These are phyloP conservation scores for Rhagoletis pomonella DNA, from an alignment of 1,140 invertebrate species.

Conservation along the genomic window DNA sequence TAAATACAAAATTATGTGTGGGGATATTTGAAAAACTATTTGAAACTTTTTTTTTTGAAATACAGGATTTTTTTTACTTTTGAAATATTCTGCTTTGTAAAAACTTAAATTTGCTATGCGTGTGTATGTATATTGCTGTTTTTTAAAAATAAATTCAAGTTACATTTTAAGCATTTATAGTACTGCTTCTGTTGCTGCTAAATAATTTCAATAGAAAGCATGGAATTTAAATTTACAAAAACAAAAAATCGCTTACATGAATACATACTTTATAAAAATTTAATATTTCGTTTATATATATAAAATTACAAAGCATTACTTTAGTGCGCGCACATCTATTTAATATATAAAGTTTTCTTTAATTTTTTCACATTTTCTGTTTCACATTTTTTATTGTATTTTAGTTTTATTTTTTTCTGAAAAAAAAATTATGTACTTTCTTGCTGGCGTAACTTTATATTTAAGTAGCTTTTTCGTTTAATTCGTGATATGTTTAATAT, in stretches of 20 bases:
- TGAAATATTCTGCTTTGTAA: background rate
- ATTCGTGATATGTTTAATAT: constrained; percentile 7
- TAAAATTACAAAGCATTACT: constrained; percentile 50
- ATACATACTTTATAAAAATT: constrained; percentile 1
- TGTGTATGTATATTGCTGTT: background rate
- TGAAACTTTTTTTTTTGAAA: too few species aligned
- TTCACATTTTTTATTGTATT: background rate
- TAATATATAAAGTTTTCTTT: background rate
- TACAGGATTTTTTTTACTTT: background rate
- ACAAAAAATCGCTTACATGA: background rate
- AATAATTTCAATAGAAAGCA: background rate
- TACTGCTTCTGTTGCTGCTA: background rate
- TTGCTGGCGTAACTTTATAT: background rate
- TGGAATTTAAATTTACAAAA: constrained; percentile 28
- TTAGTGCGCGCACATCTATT: background rate
- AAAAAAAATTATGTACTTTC: background rate
- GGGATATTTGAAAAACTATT: too few species aligned
- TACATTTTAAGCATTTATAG: background rate
- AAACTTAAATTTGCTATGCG: too few species aligned
- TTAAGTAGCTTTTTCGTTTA: background rate
- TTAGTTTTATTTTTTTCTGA: background rate
- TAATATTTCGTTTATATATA: constrained; percentile 14
- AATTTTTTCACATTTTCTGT: background rate
- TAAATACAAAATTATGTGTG: too few species aligned
- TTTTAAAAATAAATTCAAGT: background rate